Evolutionary conservation across 2,113 vertebrate species (phyloP).

Genomic region (Scolopax mira): DNA sequence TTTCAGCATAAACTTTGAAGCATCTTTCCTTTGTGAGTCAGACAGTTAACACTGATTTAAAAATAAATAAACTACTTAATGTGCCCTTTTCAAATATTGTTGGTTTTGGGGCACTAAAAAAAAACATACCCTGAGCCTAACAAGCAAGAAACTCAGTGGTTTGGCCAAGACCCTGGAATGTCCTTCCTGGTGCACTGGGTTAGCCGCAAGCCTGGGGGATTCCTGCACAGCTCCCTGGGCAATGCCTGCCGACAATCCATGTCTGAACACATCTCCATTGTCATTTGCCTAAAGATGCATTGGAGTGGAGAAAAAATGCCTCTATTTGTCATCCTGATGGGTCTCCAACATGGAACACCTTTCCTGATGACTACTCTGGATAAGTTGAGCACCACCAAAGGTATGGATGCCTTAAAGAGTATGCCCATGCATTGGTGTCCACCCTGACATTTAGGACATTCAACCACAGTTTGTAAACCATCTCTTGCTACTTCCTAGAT

Average conservation of each 20-base stretch:
- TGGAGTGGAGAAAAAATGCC: background rate
- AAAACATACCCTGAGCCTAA: background rate
- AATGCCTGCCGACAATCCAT: background rate
- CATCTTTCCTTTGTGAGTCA: background rate
- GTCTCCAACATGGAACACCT: fast-evolving
- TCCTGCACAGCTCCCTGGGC: background rate
- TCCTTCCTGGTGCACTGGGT: background rate
- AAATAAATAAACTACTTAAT: constrained; percentile 14
- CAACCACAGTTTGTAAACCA: background rate
- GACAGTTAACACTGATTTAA: background rate
- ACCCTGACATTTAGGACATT: background rate
- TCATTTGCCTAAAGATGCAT: background rate
- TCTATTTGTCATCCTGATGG: background rate
- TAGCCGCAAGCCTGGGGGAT: background rate
- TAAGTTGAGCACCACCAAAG: fast-evolving
- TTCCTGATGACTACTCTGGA: fast-evolving
- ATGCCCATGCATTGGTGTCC: fast-evolving
- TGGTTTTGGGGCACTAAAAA: background rate
- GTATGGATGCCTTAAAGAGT: background rate
- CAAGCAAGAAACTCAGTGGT: background rate
- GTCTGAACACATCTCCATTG: background rate
- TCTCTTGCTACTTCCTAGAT: background rate
- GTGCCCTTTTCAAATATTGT: background rate
- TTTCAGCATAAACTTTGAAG: background rate
- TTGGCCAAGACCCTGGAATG: constrained; percentile 22